Conservation (phyloP, 2,797 vertebrate species). For the Sphenodon punctatus region DNA sequence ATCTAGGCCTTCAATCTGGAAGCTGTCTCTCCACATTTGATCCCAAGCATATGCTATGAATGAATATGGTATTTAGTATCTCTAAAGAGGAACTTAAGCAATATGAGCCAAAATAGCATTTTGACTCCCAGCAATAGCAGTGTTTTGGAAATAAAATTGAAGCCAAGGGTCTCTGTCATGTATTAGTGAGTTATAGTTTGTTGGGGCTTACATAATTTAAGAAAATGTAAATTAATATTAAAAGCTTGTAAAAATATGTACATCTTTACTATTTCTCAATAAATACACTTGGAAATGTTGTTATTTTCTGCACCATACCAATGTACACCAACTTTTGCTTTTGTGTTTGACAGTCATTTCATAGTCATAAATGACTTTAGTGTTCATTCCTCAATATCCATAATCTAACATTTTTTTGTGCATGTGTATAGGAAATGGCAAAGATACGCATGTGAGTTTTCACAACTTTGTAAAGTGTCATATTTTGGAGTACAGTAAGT, state of each 20-base stretch:
- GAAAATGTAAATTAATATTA: slow-evolving; percentile 82
- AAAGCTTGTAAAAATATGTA: slow-evolving; percentile 84
- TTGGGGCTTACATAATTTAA: slow-evolving; percentile 78
- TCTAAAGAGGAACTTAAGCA: slow-evolving; percentile 66
- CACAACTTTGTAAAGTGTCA: no score
- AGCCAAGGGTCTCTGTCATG: slow-evolving; percentile 72
- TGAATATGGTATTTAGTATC: slow-evolving; percentile 66
- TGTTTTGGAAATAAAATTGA: slow-evolving; percentile 61
- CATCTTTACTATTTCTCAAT: slow-evolving; percentile 83
- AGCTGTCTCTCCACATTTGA: slow-evolving; percentile 27
- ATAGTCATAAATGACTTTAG: not conserved
- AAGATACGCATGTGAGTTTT: no score
- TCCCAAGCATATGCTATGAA: slow-evolving; percentile 43
- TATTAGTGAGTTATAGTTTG: slow-evolving; percentile 75
- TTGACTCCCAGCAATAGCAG: slow-evolving; percentile 61
- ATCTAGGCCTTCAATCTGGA: slow-evolving; percentile 33
- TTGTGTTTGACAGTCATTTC: not conserved
- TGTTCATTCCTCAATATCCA: not conserved
- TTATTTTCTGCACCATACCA: slow-evolving; percentile 69
- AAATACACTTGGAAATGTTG: slow-evolving; percentile 78
- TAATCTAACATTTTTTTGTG: not conserved
- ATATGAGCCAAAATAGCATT: slow-evolving; percentile 73
- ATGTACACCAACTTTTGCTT: slow-evolving; percentile 49
- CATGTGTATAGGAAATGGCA: not conserved
- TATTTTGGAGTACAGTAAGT: no score